These are phyloP conservation scores for Bimastos eiseni DNA, from an alignment of 2,888 invertebrate species.

Conservation along the genomic window DNA sequence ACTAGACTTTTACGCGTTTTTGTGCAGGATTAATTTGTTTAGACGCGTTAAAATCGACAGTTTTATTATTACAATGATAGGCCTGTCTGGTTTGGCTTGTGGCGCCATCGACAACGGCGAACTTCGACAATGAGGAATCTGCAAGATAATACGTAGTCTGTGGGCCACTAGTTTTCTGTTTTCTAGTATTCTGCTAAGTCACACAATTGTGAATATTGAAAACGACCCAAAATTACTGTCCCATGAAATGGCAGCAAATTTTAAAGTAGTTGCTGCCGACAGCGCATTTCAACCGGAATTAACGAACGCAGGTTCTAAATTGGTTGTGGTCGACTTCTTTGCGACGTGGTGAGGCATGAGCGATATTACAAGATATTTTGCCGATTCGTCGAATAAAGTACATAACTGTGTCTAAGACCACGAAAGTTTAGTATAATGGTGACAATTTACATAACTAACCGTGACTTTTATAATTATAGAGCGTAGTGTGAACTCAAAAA, in stretches of 20 bases:
- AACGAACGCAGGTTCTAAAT: constrained; percentile 77
- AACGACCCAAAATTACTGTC: background rate
- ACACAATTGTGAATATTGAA: background rate
- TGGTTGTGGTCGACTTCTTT: constrained; percentile 92
- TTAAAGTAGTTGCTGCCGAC: constrained; percentile 39
- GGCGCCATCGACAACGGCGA: background rate
- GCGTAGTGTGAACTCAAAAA: background rate
- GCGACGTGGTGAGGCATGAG: constrained; percentile 78
- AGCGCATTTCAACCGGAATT: constrained; percentile 42
- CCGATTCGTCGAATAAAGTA: background rate
- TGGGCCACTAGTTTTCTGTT: no score
- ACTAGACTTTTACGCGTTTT: no score
- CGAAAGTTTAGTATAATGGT: background rate
- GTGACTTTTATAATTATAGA: background rate
- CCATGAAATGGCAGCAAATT: constrained; percentile 35
- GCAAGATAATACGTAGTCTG: background rate
- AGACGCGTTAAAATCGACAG: no score
- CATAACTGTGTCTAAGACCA: background rate
- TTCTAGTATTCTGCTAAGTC: background rate
- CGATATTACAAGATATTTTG: background rate
- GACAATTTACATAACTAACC: background rate
- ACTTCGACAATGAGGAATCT: background rate
- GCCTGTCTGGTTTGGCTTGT: background rate
- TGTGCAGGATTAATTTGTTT: no score
- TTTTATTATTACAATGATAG: no score